Evolutionary conservation across 23 tunicate genomes (phyloP).

Genomic region (Corella eumyota): DNA sequence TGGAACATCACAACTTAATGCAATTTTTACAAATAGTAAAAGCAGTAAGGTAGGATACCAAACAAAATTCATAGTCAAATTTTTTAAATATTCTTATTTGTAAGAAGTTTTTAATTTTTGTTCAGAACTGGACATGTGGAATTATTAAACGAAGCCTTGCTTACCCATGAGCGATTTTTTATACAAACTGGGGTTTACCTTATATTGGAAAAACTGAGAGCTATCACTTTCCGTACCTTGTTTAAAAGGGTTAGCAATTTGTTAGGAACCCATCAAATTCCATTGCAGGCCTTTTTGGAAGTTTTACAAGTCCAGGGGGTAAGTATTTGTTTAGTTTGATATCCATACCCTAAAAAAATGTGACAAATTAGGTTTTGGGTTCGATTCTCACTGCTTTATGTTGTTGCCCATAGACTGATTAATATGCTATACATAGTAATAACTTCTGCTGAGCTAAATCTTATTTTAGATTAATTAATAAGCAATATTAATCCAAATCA

Average conservation of each 20-base stretch:
- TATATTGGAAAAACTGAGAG: conserved; percentile 75
- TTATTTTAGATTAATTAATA: no score
- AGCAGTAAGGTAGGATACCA: conserved; percentile 57
- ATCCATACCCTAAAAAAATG: no score
- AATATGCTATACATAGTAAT: no score
- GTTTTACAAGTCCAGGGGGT: conserved; percentile 88
- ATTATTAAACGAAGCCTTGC: conserved; percentile 46
- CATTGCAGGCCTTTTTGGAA: conserved; percentile 51
- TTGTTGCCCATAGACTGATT: no score
- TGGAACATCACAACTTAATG: conserved; percentile 30
- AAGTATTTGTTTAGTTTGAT: neutral
- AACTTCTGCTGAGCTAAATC: no score
- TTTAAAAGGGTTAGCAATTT: conserved; percentile 60
- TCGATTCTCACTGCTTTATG: no score
- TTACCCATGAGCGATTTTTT: conserved; percentile 59
- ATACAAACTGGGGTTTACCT: conserved; percentile 84
- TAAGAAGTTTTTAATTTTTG: neutral
- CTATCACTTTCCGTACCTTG: conserved; percentile 61
- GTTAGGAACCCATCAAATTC: conserved; percentile 71
- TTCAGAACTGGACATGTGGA: conserved; percentile 78
- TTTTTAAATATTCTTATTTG: neutral
- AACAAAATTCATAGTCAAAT: neutral
- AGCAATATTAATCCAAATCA: no score
- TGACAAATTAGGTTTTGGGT: no score
- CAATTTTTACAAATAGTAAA: conserved; percentile 55